Conservation (phyloP, 2,113 vertebrate genomes). For the Penelope pileata region DNA sequence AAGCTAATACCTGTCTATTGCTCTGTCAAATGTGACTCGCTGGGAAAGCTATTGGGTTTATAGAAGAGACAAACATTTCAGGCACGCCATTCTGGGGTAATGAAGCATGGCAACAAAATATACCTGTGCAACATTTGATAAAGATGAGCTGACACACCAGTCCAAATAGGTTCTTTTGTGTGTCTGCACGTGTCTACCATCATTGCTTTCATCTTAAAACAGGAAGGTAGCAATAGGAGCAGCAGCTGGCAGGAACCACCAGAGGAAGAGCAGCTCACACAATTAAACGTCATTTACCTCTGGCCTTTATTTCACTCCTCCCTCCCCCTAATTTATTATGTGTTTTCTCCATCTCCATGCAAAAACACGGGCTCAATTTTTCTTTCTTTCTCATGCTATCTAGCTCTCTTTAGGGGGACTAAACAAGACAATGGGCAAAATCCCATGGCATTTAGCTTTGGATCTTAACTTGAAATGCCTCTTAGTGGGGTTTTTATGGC, state of each 20-base stretch:
- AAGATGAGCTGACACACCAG: slow-evolving; percentile 98
- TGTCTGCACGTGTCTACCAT: slow-evolving; percentile 91
- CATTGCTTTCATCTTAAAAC: slow-evolving; percentile 83
- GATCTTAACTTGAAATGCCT: slow-evolving; percentile 72
- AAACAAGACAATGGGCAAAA: slow-evolving; percentile 75
- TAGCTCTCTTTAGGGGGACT: slow-evolving; percentile 73
- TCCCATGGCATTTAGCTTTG: slow-evolving; percentile 71
- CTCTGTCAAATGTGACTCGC: slow-evolving; percentile 81
- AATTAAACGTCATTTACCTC: slow-evolving; percentile 87
- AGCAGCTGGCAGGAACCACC: slow-evolving; percentile 88
- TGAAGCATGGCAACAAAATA: slow-evolving; percentile 98
- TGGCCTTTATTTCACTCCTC: slow-evolving; percentile 86
- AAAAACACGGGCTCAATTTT: slow-evolving; percentile 85
- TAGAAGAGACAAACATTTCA: slow-evolving; percentile 98
- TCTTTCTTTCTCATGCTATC: slow-evolving; percentile 84
- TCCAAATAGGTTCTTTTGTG: slow-evolving; percentile 99
- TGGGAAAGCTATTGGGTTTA: slow-evolving; percentile 81
- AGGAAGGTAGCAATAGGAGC: slow-evolving; percentile 80
- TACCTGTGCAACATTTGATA: slow-evolving; percentile 99
- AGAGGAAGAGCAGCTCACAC: slow-evolving; percentile 85
- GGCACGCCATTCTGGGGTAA: slow-evolving; percentile 96
- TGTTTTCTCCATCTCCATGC: slow-evolving; percentile 80
- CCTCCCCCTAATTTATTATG: slow-evolving; percentile 83
- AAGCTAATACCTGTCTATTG: slow-evolving; percentile 76
- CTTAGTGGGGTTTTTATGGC: slow-evolving; percentile 70